Percentiles rank a stretch among this genome's conserved stretches.
Evolutionary conservation across 2,113 vertebrate genomes (phyloP).

Genomic region (Odocoileus hemionus): DNA sequence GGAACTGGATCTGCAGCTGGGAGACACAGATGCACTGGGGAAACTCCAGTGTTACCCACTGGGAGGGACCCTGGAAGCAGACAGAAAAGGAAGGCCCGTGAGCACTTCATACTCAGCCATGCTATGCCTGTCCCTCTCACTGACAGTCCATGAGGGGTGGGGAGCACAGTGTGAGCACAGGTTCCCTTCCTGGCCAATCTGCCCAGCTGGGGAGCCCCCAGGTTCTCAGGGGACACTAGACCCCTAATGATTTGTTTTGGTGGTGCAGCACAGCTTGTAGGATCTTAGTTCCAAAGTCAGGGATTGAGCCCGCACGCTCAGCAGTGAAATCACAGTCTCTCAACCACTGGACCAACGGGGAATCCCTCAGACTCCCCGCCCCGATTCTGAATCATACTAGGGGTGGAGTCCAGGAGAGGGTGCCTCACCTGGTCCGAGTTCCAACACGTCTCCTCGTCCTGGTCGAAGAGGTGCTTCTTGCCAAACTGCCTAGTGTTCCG

Average conservation of each 20-base stretch:
- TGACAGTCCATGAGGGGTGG: background rate
- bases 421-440: slow-evolving; percentile 91
- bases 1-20: slow-evolving; percentile 90
- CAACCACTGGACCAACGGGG: background rate
- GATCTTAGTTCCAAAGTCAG: background rate
- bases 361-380: background rate
- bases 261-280: background rate
- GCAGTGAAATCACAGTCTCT: background rate
- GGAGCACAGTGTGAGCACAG: too few species aligned
- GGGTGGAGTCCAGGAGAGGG: too few species aligned
- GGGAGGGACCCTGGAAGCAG: slow-evolving; percentile 85
- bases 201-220: background rate
- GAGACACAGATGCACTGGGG: slow-evolving; percentile 83
- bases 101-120: background rate
- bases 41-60: slow-evolving; percentile 94
- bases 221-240: background rate
- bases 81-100: background rate
- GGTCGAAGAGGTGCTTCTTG: slow-evolving; percentile 93
- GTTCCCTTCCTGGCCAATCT: background rate
- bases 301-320: background rate
- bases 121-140: background rate
- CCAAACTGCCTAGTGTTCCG: slow-evolving; percentile 92
- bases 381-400: background rate
- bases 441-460: slow-evolving; percentile 94
- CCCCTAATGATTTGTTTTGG: background rate